A percentile compares a stretch with the other conserved stretches of the same genome.
These are phyloP conservation scores for Campylomormyrus tamandua DNA, from an alignment of 2,113 vertebrate genomes.

Conservation along the genomic window DNA sequence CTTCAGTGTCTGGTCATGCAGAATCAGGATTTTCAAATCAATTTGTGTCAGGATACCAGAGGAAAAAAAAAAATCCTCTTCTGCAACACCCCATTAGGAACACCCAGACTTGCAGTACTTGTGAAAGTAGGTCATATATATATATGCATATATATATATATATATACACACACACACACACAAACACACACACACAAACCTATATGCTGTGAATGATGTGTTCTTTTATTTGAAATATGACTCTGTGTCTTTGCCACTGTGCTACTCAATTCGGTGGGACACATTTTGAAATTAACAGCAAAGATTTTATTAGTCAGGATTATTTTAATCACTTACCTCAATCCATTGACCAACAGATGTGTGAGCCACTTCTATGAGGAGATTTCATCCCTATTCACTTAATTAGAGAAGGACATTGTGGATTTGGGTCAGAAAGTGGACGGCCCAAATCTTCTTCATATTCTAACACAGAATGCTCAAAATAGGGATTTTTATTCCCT, in stretches of 20 bases:
- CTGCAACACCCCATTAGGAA: not conserved
- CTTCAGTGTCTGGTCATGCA: conserved; percentile 46
- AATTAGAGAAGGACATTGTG: conserved; percentile 7
- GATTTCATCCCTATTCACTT: not conserved
- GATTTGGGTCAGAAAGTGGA: conserved; percentile 8
- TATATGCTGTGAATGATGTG: not conserved
- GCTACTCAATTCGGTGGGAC: not conserved
- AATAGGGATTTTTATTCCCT: not conserved
- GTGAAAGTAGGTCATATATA: not conserved
- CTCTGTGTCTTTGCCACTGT: not conserved
- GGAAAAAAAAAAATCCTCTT: not conserved
- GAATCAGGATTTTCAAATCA: conserved; percentile 60
- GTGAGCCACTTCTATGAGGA: not conserved
- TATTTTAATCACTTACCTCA: conserved; percentile 9
- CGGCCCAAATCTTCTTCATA: not conserved
- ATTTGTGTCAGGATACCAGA: conserved; percentile 51
- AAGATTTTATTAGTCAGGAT: conserved; percentile 10
- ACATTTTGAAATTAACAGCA: not conserved
- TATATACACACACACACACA: not conserved
- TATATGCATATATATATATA: not conserved
- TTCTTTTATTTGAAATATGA: not conserved
- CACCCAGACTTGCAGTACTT: not conserved
- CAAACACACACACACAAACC: not conserved
- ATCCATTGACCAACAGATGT: conserved; percentile 3
- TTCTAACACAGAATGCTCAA: not conserved